A percentile compares a stretch with the other conserved stretches of the same genome.
phyloP scores from a whole-genome alignment of 2,888 invertebrate genomes.

The Ochlodes sylvanus region DNA sequence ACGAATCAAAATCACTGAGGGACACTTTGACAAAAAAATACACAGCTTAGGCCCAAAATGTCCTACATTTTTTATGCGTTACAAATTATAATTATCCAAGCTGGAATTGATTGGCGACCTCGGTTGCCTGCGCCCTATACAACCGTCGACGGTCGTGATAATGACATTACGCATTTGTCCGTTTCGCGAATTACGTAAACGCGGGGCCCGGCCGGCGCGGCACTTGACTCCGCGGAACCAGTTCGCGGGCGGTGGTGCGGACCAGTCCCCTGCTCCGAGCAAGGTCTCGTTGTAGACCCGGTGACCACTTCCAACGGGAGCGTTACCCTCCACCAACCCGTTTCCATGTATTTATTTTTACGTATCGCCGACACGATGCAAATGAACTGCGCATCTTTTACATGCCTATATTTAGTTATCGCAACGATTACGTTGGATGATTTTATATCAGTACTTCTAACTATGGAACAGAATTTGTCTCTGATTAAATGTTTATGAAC shows the following conservation, averaged over 20 bases:
- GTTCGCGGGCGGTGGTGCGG: constrained; percentile 52
- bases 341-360: constrained; percentile 37
- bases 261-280: constrained; percentile 71
- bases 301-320: constrained; percentile 46
- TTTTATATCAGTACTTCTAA: not conserved
- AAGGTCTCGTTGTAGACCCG: constrained; percentile 72
- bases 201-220: constrained; percentile 42
- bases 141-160: constrained; percentile 32
- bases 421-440: not conserved
- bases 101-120: too few relatives aligned
- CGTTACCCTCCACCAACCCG: constrained; percentile 48
- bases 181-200: constrained; percentile 62
- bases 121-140: constrained; percentile 1
- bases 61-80: too few relatives aligned
- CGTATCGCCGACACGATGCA: constrained; percentile 25
- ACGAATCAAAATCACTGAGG: too few relatives aligned
- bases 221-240: constrained; percentile 61
- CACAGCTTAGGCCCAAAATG: too few relatives aligned
- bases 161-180: constrained; percentile 26
- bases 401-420: not conserved
- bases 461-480: too few relatives aligned
- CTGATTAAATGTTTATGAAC: too few relatives aligned
- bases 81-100: too few relatives aligned
- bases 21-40: too few relatives aligned
- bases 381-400: not conserved